Evolutionary conservation across 2,113 vertebrate genomes (phyloP).

Genomic region (Gobiocypris rarus): DNA sequence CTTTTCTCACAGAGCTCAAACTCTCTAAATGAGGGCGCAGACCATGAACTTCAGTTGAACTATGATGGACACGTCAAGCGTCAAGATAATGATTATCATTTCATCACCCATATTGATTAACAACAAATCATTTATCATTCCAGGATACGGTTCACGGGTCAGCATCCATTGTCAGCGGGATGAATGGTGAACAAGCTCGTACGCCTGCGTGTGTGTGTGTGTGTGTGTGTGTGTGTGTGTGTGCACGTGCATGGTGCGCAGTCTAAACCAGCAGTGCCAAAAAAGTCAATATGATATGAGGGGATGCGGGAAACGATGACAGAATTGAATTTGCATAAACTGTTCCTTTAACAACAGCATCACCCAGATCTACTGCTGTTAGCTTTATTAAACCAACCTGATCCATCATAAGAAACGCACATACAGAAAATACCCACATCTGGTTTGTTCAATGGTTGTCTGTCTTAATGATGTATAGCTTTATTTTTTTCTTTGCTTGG

Average conservation of each 20-base stretch:
- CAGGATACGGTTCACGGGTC: neutral
- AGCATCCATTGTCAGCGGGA: neutral
- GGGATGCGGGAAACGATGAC: neutral
- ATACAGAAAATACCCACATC: neutral
- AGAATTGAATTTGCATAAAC: neutral
- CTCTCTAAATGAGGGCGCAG: neutral
- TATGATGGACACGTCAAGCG: constrained; percentile 12
- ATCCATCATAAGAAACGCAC: constrained; percentile 21
- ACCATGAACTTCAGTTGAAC: neutral
- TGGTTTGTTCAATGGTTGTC: too few relatives aligned
- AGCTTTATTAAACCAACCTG: constrained; percentile 51
- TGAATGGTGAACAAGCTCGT: constrained; percentile 27
- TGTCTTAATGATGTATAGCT: neutral
- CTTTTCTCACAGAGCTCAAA: neutral
- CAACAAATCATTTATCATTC: constrained; percentile 8
- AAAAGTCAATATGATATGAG: neutral
- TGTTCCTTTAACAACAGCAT: neutral
- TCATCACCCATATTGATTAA: constrained; percentile 28
- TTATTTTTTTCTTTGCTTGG: neutral
- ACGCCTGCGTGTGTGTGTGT: neutral
- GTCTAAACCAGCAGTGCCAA: neutral
- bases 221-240: neutral
- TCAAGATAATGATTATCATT: constrained; percentile 24
- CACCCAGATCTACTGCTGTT: constrained; percentile 41
- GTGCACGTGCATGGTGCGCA: neutral